phyloP scores from a whole-genome alignment of 1,140 invertebrate genomes.

The Nautilus pompilius region DNA sequence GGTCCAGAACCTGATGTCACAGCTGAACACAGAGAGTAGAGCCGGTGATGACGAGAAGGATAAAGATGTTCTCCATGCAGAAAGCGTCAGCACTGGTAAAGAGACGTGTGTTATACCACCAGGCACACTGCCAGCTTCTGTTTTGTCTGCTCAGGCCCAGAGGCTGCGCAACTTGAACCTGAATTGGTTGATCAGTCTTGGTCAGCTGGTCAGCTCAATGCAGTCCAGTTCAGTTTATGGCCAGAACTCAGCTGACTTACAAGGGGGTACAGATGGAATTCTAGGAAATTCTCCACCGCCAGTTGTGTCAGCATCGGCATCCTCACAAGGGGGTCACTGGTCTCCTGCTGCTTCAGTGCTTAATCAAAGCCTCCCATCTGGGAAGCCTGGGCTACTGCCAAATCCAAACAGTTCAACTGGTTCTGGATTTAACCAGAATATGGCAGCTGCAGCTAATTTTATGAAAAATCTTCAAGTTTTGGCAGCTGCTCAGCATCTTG shows the following conservation, averaged over 20 bases:
- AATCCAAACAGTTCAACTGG: neutral
- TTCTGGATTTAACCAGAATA: neutral
- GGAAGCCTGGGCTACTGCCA: slow-evolving; percentile 1
- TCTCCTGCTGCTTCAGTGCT: neutral
- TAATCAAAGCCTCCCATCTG: too few species aligned
- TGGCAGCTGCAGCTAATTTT: slow-evolving; percentile 1
- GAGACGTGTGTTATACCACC: too few species aligned
- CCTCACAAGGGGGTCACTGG: neutral
- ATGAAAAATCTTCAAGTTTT: neutral
- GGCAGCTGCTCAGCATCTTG: neutral
- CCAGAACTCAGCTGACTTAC: too few species aligned
- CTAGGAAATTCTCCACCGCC: slow-evolving; percentile 13
- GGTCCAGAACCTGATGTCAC: slow-evolving; percentile 35
- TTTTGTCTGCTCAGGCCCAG: slow-evolving; percentile 14
- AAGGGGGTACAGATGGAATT: slow-evolving; percentile 22
- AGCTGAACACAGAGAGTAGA: slow-evolving; percentile 18
- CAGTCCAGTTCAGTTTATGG: too few species aligned
- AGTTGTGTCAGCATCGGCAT: neutral
- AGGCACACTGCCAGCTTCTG: neutral
- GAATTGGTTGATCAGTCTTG: slow-evolving; percentile 21
- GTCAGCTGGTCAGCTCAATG: slow-evolving; percentile 20
- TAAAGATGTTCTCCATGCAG: too few species aligned
- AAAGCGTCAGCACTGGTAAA: too few species aligned
- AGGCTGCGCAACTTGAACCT: slow-evolving; percentile 27
- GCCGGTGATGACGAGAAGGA: neutral